These are phyloP conservation scores for Abrostola tripartita DNA, from an alignment of 2,888 invertebrate genomes.

Conservation along the genomic window DNA sequence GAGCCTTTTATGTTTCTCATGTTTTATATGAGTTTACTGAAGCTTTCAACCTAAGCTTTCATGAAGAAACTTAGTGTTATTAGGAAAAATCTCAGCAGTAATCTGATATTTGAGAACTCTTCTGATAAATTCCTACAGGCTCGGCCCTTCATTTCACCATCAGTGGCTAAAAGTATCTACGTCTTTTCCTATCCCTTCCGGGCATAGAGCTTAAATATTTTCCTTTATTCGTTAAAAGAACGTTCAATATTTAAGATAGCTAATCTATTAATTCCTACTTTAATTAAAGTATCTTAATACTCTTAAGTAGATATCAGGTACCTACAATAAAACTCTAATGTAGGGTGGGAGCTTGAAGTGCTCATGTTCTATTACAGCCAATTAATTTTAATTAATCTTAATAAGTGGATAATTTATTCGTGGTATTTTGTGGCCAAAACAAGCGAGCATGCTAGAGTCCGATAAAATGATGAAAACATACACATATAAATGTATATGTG, in stretches of 20 bases:
- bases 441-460: conserved; percentile 10
- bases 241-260: neutral
- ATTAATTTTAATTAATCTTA: conserved; percentile 79
- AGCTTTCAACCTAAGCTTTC: no score
- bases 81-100: no score
- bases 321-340: conserved; percentile 14
- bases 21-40: no score
- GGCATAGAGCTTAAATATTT: no score
- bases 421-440: conserved; percentile 53
- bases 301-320: conserved; percentile 3
- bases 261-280: no score
- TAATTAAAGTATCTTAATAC: neutral
- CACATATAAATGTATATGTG: neutral
- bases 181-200: no score
- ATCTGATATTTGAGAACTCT: no score
- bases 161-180: no score
- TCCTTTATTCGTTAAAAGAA: neutral
- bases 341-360: conserved; percentile 41
- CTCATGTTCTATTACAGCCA: conserved; percentile 68
- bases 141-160: no score
- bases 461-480: conserved; percentile 1
- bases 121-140: no score
- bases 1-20: no score
- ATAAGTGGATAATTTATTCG: conserved; percentile 70
- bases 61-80: no score